Evolutionary conservation across 2,888 invertebrate genomes (phyloP).

Genomic region (Notocelia uddmanniana): DNA sequence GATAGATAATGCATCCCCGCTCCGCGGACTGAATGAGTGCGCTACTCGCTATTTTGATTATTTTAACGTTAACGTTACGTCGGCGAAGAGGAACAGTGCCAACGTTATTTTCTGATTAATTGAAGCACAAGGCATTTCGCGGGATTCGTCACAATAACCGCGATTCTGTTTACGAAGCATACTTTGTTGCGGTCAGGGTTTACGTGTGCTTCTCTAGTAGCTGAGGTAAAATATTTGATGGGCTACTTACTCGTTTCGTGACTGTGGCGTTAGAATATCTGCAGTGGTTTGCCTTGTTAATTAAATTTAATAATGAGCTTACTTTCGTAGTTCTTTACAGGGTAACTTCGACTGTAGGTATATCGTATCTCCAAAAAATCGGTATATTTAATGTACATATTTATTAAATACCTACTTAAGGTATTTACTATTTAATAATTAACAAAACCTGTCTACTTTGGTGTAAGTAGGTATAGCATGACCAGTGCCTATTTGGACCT

Average conservation of each 20-base stretch:
- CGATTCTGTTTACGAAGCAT: conserved; percentile 65
- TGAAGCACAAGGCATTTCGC: conserved; percentile 75
- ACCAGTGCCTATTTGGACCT: no score
- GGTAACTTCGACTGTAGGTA: no score
- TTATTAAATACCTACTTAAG: no score
- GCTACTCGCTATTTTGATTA: conserved; percentile 69
- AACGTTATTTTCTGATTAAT: conserved; percentile 76
- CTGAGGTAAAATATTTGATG: conserved; percentile 49
- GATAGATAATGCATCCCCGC: conserved; percentile 51
- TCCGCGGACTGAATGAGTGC: conserved; percentile 69
- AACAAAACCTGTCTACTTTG: no score
- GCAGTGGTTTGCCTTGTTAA: neutral
- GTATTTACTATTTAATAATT: no score
- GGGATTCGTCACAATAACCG: conserved; percentile 69
- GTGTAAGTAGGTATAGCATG: no score
- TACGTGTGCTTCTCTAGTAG: conserved; percentile 50
- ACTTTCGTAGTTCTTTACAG: neutral
- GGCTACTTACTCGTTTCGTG: conserved; percentile 22
- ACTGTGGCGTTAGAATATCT: neutral
- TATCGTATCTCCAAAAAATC: no score
- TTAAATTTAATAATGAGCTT: neutral
- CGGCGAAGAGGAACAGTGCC: conserved; percentile 65
- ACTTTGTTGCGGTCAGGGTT: conserved; percentile 62
- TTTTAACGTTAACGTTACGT: conserved; percentile 74
- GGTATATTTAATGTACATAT: no score